Evolutionary conservation across 2,113 vertebrate species (phyloP).

Genomic region (Ptyas mucosa): DNA sequence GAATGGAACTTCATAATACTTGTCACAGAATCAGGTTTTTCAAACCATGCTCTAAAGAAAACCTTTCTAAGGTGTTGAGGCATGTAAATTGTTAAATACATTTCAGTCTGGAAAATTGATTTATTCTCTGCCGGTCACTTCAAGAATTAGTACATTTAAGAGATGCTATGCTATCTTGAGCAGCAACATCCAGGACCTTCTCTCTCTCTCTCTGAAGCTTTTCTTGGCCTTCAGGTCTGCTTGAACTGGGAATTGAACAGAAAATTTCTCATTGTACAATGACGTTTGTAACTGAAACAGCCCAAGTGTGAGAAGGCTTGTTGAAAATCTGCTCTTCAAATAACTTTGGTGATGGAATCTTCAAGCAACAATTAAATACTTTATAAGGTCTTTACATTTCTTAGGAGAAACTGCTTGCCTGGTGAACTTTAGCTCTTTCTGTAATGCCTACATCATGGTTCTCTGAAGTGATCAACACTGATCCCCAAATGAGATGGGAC

Average conservation of each 20-base stretch:
- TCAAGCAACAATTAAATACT: not conserved
- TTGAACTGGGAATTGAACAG: not conserved
- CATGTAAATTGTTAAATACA: not conserved
- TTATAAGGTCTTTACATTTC: not conserved
- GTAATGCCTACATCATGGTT: too few species aligned
- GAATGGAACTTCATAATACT: not conserved
- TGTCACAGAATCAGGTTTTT: not conserved
- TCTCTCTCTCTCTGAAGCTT: not conserved
- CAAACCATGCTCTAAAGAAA: not conserved
- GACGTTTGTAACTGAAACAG: not conserved
- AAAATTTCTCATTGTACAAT: not conserved
- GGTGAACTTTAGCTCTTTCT: too few species aligned
- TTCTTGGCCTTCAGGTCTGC: not conserved
- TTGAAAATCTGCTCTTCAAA: not conserved
- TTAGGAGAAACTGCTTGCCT: not conserved
- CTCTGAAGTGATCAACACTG: too few species aligned
- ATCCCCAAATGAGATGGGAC: too few species aligned
- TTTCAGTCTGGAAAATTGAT: not conserved
- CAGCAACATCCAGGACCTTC: not conserved
- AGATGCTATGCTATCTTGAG: not conserved
- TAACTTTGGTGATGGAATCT: not conserved
- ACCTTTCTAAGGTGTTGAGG: not conserved
- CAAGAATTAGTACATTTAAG: not conserved
- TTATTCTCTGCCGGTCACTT: not conserved
- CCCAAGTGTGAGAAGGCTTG: not conserved